phyloP scores from a whole-genome alignment of 2,888 invertebrate species.

The Abrostola tripartita region DNA sequence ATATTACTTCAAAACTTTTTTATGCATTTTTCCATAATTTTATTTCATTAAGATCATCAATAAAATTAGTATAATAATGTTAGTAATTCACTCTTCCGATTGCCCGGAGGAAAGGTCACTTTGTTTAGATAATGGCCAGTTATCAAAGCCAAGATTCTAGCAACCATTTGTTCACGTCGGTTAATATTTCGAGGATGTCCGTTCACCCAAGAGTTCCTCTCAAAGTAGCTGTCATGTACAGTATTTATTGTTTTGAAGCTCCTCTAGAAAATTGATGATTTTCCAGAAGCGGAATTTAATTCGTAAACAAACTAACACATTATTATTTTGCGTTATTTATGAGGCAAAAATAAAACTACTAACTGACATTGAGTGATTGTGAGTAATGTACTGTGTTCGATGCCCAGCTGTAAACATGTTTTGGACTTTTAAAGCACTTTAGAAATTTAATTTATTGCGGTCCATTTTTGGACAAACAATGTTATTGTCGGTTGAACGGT shows the following conservation, averaged over 20 bases:
- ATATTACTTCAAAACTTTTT: too few relatives aligned
- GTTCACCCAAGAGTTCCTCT: background rate
- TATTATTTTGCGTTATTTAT: constrained; percentile 21
- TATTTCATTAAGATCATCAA: too few relatives aligned
- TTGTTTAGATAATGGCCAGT: too few relatives aligned
- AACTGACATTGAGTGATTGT: constrained; percentile 45
- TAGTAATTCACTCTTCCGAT: too few relatives aligned
- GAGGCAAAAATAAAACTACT: constrained; percentile 28
- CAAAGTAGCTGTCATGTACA: background rate
- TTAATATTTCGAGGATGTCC: too few relatives aligned
- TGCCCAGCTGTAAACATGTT: constrained; percentile 44
- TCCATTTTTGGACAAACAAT: constrained; percentile 9
- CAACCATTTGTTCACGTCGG: too few relatives aligned
- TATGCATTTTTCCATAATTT: too few relatives aligned
- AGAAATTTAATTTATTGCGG: constrained; percentile 12
- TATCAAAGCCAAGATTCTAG: too few relatives aligned
- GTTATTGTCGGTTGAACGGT: constrained; percentile 12
- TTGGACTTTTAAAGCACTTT: constrained; percentile 17
- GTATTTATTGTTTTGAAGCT: background rate
- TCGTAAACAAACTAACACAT: constrained; percentile 29
- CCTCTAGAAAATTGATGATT: background rate
- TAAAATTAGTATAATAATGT: too few relatives aligned
- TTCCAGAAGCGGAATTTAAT: constrained; percentile 4
- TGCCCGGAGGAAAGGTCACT: too few relatives aligned
- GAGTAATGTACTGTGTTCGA: constrained; percentile 44